Evolutionary conservation across 2,888 invertebrate species (phyloP), one percentile per base, ranked within the genome.

Genomic region (Eupithecia pulchellata): DNA sequence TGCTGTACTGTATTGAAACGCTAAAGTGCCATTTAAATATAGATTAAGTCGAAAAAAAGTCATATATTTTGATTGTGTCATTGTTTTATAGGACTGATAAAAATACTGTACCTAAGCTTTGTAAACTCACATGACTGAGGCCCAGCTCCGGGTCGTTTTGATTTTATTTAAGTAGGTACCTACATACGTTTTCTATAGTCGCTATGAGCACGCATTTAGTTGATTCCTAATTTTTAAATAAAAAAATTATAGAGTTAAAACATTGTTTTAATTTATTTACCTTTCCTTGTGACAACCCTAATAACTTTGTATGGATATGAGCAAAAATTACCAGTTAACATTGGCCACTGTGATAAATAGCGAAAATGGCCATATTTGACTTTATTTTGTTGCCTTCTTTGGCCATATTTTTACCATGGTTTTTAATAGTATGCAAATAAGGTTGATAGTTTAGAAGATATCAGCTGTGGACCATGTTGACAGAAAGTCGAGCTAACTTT

Each of bases 401-500:
- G 32, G 32, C 32, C 32, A 32, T 32, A 32, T 32, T 32, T 32
- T 32, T 32, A 32, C 39, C 39, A 39, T 39, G 14, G 14, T 39
- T 39, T 39, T 39, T 39, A 65, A 25, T 25, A 17, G n/a, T 52
- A 52, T 42, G 32, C 29, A 52, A 52, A 65, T 65, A 52, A 29
- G 55, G 65, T 32, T 64, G 42, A 42, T 64, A 65, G 65, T 65
- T 65, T 29, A 65, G 52, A 52, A 17, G 65, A 29, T 52, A 65
- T 52, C 25, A 42, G 20, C 52, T 47, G 52, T 65, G 65, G 47
- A 42, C 36, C 29, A 65, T 65, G 65, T 65, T 65, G 65, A 65
- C 65, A 65, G 65, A 65, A 65, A 65, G 65, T 65, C 29, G 65
- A 65, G 30, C 52, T 52, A 65, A 65, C 55, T 52, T 65, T 39